phyloP scores from a whole-genome alignment of 2,888 invertebrate species.

The Capitulum mitella region DNA sequence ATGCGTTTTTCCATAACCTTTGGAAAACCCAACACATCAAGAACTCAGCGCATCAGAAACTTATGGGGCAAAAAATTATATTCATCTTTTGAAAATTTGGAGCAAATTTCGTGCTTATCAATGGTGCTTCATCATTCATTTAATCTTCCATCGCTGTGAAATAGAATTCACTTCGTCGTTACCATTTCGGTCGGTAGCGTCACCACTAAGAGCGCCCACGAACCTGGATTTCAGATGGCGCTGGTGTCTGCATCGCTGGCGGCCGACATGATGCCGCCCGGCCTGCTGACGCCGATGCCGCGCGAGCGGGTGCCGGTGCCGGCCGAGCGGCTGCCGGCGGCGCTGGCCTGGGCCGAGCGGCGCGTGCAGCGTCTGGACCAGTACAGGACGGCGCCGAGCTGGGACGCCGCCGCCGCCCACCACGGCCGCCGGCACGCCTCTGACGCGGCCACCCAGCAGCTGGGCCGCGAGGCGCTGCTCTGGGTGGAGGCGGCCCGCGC shows the following conservation, averaged over 20 bases:
- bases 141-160: no score
- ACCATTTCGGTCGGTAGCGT: no score
- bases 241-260: neutral
- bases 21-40: no score
- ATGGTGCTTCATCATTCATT: no score
- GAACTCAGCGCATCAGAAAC: no score
- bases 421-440: neutral
- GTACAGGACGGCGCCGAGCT: neutral
- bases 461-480: neutral
- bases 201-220: no score
- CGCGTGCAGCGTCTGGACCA: neutral
- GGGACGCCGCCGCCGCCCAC: neutral
- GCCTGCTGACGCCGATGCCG: neutral
- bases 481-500: constrained; percentile 5
- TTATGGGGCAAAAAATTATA: no score
- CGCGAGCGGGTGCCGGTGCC: neutral
- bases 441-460: neutral
- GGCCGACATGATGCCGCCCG: neutral
- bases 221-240: no score
- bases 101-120: no score
- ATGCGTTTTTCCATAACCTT: no score
- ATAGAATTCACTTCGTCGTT: no score
- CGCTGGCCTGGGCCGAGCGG: neutral
- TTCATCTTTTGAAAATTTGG: no score
- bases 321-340: neutral